Evolutionary conservation across 2,797 vertebrate species (phyloP).

Genomic region (Falco berigora): DNA sequence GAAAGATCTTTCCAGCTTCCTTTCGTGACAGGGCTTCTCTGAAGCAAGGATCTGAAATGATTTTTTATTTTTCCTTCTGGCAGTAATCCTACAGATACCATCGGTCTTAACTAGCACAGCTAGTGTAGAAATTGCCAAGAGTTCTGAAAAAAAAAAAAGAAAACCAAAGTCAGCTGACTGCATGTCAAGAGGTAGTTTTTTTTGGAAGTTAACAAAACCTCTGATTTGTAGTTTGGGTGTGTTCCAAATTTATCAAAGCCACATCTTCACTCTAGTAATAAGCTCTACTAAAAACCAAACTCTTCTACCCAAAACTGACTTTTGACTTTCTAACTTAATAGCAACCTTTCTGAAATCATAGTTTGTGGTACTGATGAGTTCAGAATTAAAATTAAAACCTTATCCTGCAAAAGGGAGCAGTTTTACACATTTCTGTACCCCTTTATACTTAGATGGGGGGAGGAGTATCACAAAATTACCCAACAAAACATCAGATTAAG

Average conservation of each 20-base stretch:
- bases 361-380: neutral
- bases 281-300: neutral
- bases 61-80: neutral
- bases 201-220: neutral
- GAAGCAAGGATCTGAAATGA: neutral
- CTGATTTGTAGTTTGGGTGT: neutral
- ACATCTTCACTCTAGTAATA: neutral
- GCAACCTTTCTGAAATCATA: constrained; percentile 1
- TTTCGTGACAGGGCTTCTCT: neutral
- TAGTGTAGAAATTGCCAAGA: neutral
- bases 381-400: neutral
- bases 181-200: neutral
- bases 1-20: neutral
- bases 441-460: neutral
- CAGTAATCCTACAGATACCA: neutral
- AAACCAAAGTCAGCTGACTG: neutral
- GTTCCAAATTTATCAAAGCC: neutral
- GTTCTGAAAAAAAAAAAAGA: neutral
- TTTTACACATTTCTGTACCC: neutral
- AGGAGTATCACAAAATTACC: neutral
- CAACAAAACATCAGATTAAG: neutral
- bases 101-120: neutral
- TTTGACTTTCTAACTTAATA: neutral
- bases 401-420: neutral
- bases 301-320: neutral